Conservation (phyloP, 2,113 vertebrate species). For the Megaptera novaeangliae region DNA sequence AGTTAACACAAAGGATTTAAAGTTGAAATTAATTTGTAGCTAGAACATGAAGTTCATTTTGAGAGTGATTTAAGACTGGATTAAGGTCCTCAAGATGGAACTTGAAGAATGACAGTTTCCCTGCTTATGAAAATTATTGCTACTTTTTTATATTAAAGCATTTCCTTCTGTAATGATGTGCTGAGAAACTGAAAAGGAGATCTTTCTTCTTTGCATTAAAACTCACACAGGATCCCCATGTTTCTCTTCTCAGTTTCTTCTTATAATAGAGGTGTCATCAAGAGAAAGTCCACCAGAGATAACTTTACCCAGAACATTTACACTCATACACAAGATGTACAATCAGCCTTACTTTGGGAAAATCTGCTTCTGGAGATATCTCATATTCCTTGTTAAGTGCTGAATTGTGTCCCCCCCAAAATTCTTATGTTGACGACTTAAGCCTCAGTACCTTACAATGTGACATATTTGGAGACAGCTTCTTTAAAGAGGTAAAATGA, state of each 20-base stretch:
- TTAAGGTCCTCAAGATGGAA: constrained; percentile 7
- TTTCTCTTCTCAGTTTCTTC: neutral
- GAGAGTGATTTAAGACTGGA: neutral
- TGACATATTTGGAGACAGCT: neutral
- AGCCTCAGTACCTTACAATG: neutral
- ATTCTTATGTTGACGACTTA: neutral
- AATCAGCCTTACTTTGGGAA: neutral
- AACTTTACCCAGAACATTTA: neutral
- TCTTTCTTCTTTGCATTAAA: neutral
- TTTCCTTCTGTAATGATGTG: neutral
- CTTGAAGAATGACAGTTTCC: neutral
- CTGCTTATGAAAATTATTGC: neutral
- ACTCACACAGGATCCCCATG: neutral
- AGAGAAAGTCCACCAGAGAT: neutral
- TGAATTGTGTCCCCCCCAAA: neutral
- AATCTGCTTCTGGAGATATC: neutral
- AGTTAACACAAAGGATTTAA: neutral
- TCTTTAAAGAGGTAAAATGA: neutral
- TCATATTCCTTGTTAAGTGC: neutral
- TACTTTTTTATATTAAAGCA: neutral
- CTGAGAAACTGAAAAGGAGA: neutral
- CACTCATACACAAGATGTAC: fast-evolving
- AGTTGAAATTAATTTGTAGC: constrained; percentile 42
- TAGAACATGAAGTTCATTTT: constrained; percentile 33
- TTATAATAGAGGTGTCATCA: neutral